Evolutionary conservation across 2,888 invertebrate species (phyloP), one percentile per base, ranked within the genome.

Genomic region (Drosophila conformis): DNA sequence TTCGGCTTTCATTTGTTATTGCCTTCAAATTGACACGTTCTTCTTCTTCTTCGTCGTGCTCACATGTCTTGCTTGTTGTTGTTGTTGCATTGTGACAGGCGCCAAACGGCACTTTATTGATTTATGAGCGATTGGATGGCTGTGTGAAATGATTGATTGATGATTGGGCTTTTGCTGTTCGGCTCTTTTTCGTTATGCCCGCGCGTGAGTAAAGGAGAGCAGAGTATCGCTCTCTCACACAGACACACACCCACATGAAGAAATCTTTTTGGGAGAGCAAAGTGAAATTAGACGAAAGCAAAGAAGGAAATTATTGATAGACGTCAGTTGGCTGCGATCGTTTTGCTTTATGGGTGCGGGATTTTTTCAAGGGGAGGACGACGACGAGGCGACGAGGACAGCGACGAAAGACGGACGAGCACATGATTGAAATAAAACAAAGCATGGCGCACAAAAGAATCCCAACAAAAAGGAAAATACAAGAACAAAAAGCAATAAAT

Each of bases 391-490:
- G 53, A 53, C 53, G 56, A n/a, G 56, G 56, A 56, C 27, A 38
- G 74, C 74, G 74, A 49, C 68, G 69, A 80, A 67, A 68, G 56
- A 69, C 68, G 63, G 78, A 63, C 65, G 69, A 89, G 88, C 91
- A 86, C 90, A 90, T 87, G 86, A 90, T 82, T 90, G 73, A 86
- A 88, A 88, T 75, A 82, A 82, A 76, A 73, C 62, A 56, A 38
- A 54, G 74, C 46, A 82, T 51, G 73, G 68, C 68, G 51, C 54
- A 54, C 54, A 64, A 72, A 82, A 84, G 76, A 77, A 67, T 78
- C 66, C 71, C 79, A 86, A 83, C 62, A 69, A 76, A 63, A 62
- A 74, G 62, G 25, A 74, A 73, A 75, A 75, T 54, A 54, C 69
- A 51, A 69, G 65, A 67, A 51, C 60, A 61, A 52, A 65, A 11